These are phyloP conservation scores for Strigamia crassipes DNA, from an alignment of 2,888 invertebrate species.

Conservation along the genomic window DNA sequence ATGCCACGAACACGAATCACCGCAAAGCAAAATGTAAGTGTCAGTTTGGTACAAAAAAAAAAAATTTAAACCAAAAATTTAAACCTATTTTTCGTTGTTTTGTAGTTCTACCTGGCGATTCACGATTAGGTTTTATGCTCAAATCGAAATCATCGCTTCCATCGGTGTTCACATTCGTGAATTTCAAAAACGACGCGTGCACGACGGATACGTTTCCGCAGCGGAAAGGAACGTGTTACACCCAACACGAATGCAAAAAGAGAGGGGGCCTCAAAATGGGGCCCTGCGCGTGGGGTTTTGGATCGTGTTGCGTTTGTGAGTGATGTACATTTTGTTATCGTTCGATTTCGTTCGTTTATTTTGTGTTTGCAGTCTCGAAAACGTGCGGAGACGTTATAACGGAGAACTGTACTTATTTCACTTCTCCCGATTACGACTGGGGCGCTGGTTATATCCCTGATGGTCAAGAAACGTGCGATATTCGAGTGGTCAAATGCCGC, in stretches of 20 bases:
- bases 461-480: constrained; percentile 41
- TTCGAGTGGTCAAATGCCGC: constrained; percentile 37
- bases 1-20: neutral
- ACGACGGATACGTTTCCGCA: neutral
- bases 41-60: too few species aligned
- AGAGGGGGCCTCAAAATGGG: constrained; percentile 76
- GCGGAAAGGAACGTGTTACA: constrained; percentile 75
- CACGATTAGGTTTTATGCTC: neutral
- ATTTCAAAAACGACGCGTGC: constrained; percentile 41
- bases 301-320: constrained; percentile 81
- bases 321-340: neutral
- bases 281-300: constrained; percentile 75
- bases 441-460: constrained; percentile 21
- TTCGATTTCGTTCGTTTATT: neutral
- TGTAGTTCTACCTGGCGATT: neutral
- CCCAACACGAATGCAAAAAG: constrained; percentile 71
- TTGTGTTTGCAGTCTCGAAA: constrained; percentile 67
- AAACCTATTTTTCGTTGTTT: neutral
- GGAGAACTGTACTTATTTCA: constrained; percentile 84
- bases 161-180: constrained; percentile 45
- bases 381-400: constrained; percentile 77
- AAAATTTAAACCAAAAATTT: neutral
- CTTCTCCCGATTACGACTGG: constrained; percentile 71
- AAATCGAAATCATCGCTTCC: constrained; percentile 41
- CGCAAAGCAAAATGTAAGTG: neutral